Base-by-base conservation (phyloP, 2,797 vertebrate genomes). In the Eospalax fontanierii region DNA sequence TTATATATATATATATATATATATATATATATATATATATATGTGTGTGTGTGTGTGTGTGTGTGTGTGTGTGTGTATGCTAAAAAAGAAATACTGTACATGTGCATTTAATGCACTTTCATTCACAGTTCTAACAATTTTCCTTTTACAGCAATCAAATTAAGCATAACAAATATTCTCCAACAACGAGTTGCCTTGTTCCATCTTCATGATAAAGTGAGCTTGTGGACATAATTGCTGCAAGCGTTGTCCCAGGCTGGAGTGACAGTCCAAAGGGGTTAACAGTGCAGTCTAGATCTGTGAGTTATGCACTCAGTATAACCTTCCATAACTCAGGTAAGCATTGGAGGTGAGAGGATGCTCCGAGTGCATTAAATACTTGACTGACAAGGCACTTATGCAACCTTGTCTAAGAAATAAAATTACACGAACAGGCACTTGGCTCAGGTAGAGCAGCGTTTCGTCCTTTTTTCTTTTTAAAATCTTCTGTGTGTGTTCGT, bases 1-100 rank as follows among this genome's bases (percentile, higher is more conserved):
- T n/a, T n/a, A n/a, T n/a, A n/a, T n/a, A n/a, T n/a, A n/a, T n/a
- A n/a, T n/a, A n/a, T n/a, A n/a, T n/a, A n/a, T n/a, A n/a, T n/a
- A n/a, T n/a, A n/a, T n/a, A n/a, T n/a, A n/a, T n/a, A n/a, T n/a
- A n/a, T n/a, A n/a, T n/a, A n/a, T n/a, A n/a, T n/a, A n/a, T n/a
- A n/a, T n/a, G n/a, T n/a, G n/a, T n/a, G n/a, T n/a, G n/a, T n/a
- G n/a, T n/a, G n/a, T n/a, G n/a, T n/a, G n/a, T n/a, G n/a, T n/a
- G n/a, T n/a, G n/a, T n/a, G 16, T 57, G 16, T 57, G 16, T 57
- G n/a, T n/a, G n/a, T n/a, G n/a, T n/a, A n/a, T n/a, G n/a, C n/a
- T n/a, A n/a, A n/a, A n/a, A n/a, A n/a, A 9, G 28, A 74, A 22
- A 10, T 7, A 38, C n/a, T 0, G 4, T 6, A 18, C 22, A 1